phyloP scores from a whole-genome alignment of 2,797 vertebrate species.

The Peromyscus eremicus region DNA sequence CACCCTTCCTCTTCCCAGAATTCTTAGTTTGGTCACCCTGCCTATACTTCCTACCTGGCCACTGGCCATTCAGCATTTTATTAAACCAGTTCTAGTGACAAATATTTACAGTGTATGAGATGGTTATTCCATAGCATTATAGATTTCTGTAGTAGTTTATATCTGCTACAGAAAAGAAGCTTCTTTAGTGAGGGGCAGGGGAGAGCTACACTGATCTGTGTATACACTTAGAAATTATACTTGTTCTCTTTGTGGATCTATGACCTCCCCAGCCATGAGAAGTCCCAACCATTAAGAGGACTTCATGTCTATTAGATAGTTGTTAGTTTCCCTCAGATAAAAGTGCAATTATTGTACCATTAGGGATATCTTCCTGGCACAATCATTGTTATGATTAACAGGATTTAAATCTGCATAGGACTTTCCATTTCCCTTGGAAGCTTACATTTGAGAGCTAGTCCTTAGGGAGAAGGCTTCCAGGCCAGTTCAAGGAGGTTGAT shows the following conservation, averaged over 20 bases:
- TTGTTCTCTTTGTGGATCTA: neutral
- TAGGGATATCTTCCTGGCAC: neutral
- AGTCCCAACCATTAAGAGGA: neutral
- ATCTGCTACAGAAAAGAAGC: neutral
- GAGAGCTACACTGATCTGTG: neutral
- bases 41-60: no score
- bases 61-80: no score
- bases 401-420: neutral
- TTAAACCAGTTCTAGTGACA: no score
- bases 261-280: neutral
- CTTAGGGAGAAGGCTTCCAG: neutral
- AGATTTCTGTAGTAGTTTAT: neutral
- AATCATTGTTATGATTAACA: neutral
- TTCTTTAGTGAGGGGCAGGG: no score
- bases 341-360: neutral
- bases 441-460: neutral
- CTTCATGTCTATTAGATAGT: neutral
- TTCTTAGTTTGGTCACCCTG: no score
- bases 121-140: no score
- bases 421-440: neutral
- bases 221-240: neutral
- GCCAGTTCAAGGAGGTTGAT: neutral
- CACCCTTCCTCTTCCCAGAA: no score
- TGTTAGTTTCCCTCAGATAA: neutral
- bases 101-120: no score